Evolutionary conservation across 1,140 invertebrate species (phyloP), one percentile per base, ranked within the genome.

Genomic region (Acromyrmex heyeri): DNA sequence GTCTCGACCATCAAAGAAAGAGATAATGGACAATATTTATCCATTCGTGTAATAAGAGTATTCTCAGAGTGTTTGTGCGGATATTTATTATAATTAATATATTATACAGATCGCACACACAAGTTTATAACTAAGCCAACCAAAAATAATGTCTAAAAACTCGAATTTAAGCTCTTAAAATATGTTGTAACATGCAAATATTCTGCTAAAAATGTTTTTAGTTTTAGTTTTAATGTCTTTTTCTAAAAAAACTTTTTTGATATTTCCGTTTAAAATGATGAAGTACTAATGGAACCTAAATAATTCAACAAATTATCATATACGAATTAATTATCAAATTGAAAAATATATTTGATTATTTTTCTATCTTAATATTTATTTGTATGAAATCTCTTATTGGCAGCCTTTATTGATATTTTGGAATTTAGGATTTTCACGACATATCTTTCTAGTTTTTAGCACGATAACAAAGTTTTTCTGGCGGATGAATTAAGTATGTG

Each of bases 41-140:
- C 4, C 14, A 5, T 53, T 79, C 16, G 16, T 10, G 10, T 6
- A 16, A 69, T 59, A 59, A 61, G 18, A 30, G 14, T 34, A 57
- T 30, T 30, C 55, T 38, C 24, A 12, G 34, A 30, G 0, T 57
- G n/a, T 73, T 57, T 83, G 55, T 38, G n/a, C 38, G 7, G 6
- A 14, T 61, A 73, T 50, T 73, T 61, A 44, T 48, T 30, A 72
- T 48, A 72, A 82, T 82, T 82, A 82, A 82, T 72, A 82, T 38
- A 48, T 61, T 6, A 21, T 53, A 55, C n/a, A 21, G 7, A 12
- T 30, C 34, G 8, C 14, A 3, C 30, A 10, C n/a, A 7, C 50
- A 10, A 30, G 12, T 70, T 44, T 44, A 57, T 44, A 38, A 10
- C 38, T 57, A 72, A 70, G 16, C 79, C 18, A 30, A 30, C 24